Conservation (phyloP, 2,888 invertebrate genomes). For the Tupiocoris notatus region DNA sequence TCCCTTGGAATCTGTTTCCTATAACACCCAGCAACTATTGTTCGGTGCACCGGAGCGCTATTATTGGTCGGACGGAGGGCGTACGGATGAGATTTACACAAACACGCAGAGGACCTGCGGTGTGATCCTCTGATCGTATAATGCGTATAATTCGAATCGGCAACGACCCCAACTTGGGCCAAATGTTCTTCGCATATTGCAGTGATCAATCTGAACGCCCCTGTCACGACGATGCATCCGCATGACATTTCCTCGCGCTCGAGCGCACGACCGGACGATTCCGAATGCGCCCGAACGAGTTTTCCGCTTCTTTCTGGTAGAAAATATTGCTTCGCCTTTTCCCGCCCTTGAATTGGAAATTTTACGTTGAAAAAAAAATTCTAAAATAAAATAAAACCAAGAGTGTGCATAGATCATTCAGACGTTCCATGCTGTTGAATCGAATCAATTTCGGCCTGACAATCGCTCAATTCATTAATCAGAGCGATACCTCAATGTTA, state of each 20-base stretch:
- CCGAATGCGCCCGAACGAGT: neutral
- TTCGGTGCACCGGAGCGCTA: neutral
- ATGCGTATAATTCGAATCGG: constrained; percentile 19
- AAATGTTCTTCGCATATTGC: constrained; percentile 18
- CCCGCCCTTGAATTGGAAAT: too few species aligned
- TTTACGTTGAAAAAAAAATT: too few species aligned
- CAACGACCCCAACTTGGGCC: neutral
- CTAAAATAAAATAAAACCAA: too few species aligned
- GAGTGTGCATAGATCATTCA: too few species aligned
- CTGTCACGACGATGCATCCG: constrained; percentile 21
- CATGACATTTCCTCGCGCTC: neutral
- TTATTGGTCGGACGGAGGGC: neutral
- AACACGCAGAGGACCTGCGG: neutral
- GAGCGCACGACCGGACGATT: neutral
- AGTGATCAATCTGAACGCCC: constrained; percentile 4
- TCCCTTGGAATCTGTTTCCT: neutral
- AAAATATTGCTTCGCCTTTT: too few species aligned
- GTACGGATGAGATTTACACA: neutral
- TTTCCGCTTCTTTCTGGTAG: too few species aligned
- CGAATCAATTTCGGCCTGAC: too few species aligned
- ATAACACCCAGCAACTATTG: neutral
- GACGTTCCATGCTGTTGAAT: too few species aligned
- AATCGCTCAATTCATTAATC: too few species aligned
- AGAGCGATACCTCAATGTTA: too few species aligned
- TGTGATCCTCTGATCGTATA: neutral